Percentiles rank a stretch among this genome's conserved stretches.
phyloP scores from a whole-genome alignment of 53 echinoderm and acorn worm species.

The Stichopus horrens region DNA sequence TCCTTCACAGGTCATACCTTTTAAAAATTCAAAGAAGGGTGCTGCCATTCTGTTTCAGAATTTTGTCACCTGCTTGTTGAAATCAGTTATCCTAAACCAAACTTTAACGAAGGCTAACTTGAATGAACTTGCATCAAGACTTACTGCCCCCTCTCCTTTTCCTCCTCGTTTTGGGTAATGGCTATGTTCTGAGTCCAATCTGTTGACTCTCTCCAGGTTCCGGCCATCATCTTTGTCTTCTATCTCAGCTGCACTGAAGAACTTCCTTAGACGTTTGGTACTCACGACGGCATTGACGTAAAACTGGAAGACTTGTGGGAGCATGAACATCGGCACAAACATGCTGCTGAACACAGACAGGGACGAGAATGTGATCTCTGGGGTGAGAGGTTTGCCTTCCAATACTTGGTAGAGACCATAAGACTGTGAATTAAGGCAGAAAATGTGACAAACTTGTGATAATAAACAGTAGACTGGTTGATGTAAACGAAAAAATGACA shows the following conservation, averaged over 20 bases:
- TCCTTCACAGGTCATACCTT: no score
- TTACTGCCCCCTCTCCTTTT: no score
- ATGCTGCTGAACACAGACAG: constrained; percentile 90
- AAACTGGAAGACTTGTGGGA: constrained; percentile 81
- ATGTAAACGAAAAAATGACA: not conserved
- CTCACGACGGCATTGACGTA: constrained; percentile 86
- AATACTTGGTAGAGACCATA: constrained; percentile 79
- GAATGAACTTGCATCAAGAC: no score
- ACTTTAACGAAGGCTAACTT: no score
- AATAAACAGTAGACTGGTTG: no score
- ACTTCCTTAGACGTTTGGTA: constrained; percentile 68
- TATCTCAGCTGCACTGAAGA: constrained; percentile 85
- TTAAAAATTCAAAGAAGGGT: no score
- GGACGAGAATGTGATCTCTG: constrained; percentile 85
- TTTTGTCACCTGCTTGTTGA: no score
- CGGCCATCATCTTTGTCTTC: constrained; percentile 74
- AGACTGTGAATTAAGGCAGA: constrained; percentile 55
- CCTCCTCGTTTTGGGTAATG: no score
- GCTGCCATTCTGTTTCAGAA: no score
- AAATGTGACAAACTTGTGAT: not conserved
- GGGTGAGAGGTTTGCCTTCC: constrained; percentile 73
- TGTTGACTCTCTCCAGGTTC: constrained; percentile 29
- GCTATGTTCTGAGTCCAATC: not conserved
- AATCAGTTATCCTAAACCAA: no score
- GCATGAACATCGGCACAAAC: constrained; percentile 69